Evolutionary conservation across 1,140 invertebrate genomes (phyloP).

Genomic region (Stenopsyche tienmushanensis): DNA sequence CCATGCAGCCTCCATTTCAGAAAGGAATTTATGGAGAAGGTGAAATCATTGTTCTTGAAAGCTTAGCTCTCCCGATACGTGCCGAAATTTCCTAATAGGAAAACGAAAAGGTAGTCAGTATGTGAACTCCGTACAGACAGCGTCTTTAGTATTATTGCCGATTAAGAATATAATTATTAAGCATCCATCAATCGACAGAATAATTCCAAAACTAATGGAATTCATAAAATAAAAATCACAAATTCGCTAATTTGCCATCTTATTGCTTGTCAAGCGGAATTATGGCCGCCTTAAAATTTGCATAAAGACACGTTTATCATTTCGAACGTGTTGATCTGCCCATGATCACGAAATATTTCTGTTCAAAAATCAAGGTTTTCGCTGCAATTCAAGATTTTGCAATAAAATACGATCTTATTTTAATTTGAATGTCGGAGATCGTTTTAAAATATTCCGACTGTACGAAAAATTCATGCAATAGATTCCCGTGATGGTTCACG

Average conservation of each 20-base stretch:
- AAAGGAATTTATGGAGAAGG: conserved; percentile 10
- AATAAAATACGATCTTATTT: neutral
- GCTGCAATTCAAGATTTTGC: too few species aligned
- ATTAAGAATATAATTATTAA: neutral
- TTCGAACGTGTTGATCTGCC: too few species aligned
- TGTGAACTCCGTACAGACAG: neutral
- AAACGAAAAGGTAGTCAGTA: neutral
- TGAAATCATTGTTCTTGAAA: conserved; percentile 30
- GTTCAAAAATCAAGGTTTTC: too few species aligned
- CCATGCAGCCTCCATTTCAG: neutral
- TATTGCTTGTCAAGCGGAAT: neutral
- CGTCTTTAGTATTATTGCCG: too few species aligned
- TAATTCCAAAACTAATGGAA: neutral
- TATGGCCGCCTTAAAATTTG: neutral
- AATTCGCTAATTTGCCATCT: neutral
- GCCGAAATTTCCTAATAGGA: conserved; percentile 26
- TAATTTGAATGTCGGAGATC: neutral
- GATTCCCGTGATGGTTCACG: conserved; percentile 12
- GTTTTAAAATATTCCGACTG: neutral
- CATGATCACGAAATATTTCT: too few species aligned
- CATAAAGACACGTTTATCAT: too few species aligned
- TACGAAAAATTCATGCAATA: conserved; percentile 10
- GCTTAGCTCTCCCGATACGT: conserved; percentile 16
- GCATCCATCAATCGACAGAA: neutral
- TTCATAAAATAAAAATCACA: neutral